A percentile compares a stretch with the other conserved stretches of the same genome.
These are phyloP conservation scores for Schizopygopsis pylzovi DNA, from an alignment of 2,797 vertebrate species.

Conservation along the genomic window DNA sequence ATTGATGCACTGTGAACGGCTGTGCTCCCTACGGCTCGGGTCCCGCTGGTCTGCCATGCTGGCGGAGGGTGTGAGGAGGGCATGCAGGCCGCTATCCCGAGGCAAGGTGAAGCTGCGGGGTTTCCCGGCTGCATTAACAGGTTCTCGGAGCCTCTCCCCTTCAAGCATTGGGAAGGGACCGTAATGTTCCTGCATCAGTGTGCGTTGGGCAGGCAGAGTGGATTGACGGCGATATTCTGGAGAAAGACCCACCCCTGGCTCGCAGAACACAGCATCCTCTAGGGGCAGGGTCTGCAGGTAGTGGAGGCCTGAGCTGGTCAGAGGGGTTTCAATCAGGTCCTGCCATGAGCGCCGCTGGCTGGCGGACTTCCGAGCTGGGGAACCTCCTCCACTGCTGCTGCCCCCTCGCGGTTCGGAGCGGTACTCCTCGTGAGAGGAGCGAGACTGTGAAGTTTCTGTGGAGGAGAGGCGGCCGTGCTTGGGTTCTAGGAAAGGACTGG, in stretches of 20 bases:
- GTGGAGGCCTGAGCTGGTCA: constrained; percentile 96
- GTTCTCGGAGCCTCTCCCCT: constrained; percentile 80
- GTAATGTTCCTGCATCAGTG: constrained; percentile 87
- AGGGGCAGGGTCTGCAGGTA: constrained; percentile 96
- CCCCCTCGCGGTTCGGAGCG: constrained; percentile 87
- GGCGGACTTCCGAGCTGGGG: constrained; percentile 91
- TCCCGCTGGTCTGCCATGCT: constrained; percentile 81
- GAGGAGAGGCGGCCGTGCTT: constrained; percentile 94
- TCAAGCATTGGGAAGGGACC: constrained; percentile 84
- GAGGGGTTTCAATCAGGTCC: constrained; percentile 96
- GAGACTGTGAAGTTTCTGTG: constrained; percentile 96
- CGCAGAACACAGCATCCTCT: constrained; percentile 94
- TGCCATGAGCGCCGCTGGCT: constrained; percentile 98
- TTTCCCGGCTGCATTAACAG: constrained; percentile 81
- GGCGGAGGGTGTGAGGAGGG: constrained; percentile 82
- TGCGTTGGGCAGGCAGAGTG: constrained; percentile 86
- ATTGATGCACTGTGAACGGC: constrained; percentile 70
- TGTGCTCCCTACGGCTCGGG: constrained; percentile 81
- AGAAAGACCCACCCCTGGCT: constrained; percentile 80
- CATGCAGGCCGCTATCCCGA: constrained; percentile 92
- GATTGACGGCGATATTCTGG: constrained; percentile 88
- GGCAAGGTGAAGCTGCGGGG: constrained; percentile 96
- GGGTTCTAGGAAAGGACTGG: constrained; percentile 89
- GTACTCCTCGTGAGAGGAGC: constrained; percentile 96
- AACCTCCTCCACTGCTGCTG: constrained; percentile 85